Percentiles rank a stretch among this genome's conserved stretches.
phyloP scores from a whole-genome alignment of 2,797 vertebrate species.

The Corythornis leucogaster region DNA sequence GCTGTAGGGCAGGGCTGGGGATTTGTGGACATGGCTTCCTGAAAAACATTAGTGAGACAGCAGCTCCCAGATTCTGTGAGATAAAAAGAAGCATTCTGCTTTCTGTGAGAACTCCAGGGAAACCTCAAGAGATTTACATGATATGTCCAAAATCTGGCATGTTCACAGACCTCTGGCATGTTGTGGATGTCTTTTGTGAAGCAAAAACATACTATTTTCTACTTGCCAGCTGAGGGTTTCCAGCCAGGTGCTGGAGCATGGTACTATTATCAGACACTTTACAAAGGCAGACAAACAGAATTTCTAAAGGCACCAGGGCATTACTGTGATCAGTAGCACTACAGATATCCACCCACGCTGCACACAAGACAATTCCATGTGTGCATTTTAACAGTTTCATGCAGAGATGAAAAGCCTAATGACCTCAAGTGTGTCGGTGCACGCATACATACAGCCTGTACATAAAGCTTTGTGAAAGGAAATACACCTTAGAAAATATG shows the following conservation, averaged over 20 bases:
- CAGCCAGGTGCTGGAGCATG: not conserved
- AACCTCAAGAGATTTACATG: not conserved
- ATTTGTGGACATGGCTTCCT: accelerated
- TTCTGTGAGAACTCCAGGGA: not conserved
- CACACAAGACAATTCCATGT: not conserved
- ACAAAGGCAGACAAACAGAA: not conserved
- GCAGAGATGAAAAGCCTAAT: not conserved
- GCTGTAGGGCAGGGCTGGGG: not conserved
- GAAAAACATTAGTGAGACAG: not conserved
- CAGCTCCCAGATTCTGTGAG: not conserved
- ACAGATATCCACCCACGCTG: not conserved
- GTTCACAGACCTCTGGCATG: not conserved
- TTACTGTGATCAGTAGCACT: not conserved
- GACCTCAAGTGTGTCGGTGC: accelerated
- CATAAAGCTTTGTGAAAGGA: not conserved
- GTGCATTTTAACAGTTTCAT: not conserved
- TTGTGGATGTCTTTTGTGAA: not conserved
- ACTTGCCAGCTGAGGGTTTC: not conserved
- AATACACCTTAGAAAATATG: not conserved
- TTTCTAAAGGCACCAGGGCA: not conserved
- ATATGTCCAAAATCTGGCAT: not conserved
- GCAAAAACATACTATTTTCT: not conserved
- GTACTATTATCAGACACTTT: not conserved
- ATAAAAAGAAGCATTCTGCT: not conserved
- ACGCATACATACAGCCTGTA: not conserved